Base-by-base conservation (phyloP, 2,797 vertebrate species). In the Danio choprae region DNA sequence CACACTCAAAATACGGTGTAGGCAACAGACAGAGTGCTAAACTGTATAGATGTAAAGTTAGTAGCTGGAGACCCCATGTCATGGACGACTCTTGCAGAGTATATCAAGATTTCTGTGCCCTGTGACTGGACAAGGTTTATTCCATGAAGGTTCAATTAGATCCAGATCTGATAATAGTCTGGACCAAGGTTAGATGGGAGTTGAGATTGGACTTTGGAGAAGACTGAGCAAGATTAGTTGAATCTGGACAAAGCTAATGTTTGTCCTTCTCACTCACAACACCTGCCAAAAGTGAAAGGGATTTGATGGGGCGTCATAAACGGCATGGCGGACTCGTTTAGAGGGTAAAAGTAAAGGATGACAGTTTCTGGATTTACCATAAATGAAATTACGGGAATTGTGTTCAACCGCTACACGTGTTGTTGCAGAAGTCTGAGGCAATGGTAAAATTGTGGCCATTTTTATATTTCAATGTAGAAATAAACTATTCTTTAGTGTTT, bases 81-180 rank as follows among this genome's bases (percentile, higher is more conserved):
- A 84, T 77, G 76, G 86, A 84, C 76, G 83, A 80, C 60, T 88
- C 82, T 82, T 85, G 74, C 46, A 79, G 85, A 87, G 86, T 87
- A 85, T 85, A 88, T 88, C 84, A 87, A 86, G 86, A 81, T 86
- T 81, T 83, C 81, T 20, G 67, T 83, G 82, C 83, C 83, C 83
- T 83, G 68, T 79, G 84, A 87, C 84, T 82, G 83, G 87, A 86
- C 85, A 87, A 87, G 85, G 82, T 86, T 85, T 86, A 82, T 87
- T 87, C 81, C 82, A 77, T 85, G 67, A 80, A 84, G 82, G 83
- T 87, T 89, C 86, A 88, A 84, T 89, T 84, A 89, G 86, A 89
- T 89, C 80, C 83, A 80, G 85, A 87, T 88, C 83, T 86, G 84
- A 88, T 88, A 86, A 88, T 85, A 78, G 86, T 83, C 70, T 85